Conservation (phyloP, 2,888 invertebrate genomes). For the Cerceris ruficornis region DNA sequence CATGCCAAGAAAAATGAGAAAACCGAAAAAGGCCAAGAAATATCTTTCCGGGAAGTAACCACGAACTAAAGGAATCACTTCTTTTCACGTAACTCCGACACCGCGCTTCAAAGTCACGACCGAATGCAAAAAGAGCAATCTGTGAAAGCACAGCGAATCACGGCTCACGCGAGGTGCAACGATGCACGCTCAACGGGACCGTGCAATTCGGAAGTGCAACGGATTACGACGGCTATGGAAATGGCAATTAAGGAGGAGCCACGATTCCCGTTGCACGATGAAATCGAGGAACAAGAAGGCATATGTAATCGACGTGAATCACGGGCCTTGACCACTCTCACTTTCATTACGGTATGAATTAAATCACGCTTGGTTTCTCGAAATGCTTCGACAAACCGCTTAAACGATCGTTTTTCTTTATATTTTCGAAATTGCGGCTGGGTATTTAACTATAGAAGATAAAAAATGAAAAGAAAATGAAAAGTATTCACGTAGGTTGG, state of each 20-base stretch:
- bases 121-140: background rate
- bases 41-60: too few relatives aligned
- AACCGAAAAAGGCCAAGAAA: too few relatives aligned
- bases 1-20: too few relatives aligned
- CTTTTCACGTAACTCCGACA: too few relatives aligned
- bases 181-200: too few relatives aligned
- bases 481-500: too few relatives aligned
- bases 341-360: constrained; percentile 58
- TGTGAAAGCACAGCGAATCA: background rate
- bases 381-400: background rate
- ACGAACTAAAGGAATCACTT: too few relatives aligned
- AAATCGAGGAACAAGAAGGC: background rate
- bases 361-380: constrained; percentile 30
- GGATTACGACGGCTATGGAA: background rate
- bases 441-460: too few relatives aligned
- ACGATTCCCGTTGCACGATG: constrained; percentile 4
- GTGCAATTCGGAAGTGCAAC: background rate
- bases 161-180: background rate
- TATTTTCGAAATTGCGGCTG: background rate
- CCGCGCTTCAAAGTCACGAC: background rate
- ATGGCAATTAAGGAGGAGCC: constrained; percentile 2
- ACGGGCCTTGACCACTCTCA: constrained; percentile 67
- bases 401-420: background rate
- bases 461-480: too few relatives aligned
- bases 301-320: background rate